These are phyloP conservation scores for Heterodera filipjevi DNA, from an alignment of 2,888 invertebrate species.

Conservation along the genomic window DNA sequence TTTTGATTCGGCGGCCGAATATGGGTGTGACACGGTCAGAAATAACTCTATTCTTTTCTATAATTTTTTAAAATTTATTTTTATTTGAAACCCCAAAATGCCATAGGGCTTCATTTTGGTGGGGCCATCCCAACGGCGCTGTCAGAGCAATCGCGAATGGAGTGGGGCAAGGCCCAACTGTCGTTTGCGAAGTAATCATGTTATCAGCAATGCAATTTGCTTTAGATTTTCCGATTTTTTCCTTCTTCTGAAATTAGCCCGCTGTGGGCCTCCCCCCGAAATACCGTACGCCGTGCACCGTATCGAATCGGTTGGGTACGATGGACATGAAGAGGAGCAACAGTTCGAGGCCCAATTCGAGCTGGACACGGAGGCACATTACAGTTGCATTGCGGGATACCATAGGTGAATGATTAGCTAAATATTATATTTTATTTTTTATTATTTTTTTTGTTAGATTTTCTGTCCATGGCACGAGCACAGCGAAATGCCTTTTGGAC, in stretches of 20 bases:
- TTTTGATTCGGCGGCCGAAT: conserved; percentile 65
- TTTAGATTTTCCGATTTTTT: background rate
- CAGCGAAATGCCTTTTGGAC: conserved; percentile 89
- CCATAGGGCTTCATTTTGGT: conserved; percentile 66
- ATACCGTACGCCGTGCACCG: conserved; percentile 73
- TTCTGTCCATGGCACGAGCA: conserved; percentile 45
- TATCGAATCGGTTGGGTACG: conserved; percentile 70
- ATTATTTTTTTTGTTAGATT: background rate
- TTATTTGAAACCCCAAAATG: background rate
- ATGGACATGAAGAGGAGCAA: conserved; percentile 74
- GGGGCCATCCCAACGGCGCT: conserved; percentile 67
- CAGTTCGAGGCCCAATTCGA: conserved; percentile 60
- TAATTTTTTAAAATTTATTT: background rate
- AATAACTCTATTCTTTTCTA: too few relatives aligned
- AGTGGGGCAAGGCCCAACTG: conserved; percentile 67
- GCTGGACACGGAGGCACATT: conserved; percentile 73
- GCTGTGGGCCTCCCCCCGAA: conserved; percentile 68
- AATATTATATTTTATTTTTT: background rate
- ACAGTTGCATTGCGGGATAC: conserved; percentile 92
- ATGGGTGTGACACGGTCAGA: conserved; percentile 63
- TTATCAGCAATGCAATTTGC: background rate
- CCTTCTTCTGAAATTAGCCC: conserved; percentile 64
- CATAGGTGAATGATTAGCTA: conserved; percentile 67
- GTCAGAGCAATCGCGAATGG: conserved; percentile 69
- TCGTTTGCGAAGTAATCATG: conserved; percentile 52